A percentile compares a stretch with the other conserved stretches of the same genome.
Conservation (phyloP, 1,140 invertebrate genomes). For the Proctacanthus coquilletti region DNA sequence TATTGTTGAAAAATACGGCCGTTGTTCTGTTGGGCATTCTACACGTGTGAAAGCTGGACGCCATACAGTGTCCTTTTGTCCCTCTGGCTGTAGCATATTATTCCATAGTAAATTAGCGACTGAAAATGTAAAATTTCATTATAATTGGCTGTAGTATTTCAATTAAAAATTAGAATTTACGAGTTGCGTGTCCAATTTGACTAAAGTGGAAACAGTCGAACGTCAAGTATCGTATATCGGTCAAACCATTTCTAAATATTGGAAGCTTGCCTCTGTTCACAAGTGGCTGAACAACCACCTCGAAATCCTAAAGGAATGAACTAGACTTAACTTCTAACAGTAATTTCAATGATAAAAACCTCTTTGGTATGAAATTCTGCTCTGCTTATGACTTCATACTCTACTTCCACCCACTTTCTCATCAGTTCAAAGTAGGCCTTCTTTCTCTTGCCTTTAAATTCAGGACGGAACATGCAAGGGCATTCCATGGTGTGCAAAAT, state of each 20-base stretch:
- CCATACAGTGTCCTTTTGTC: no score
- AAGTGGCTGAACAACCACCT: conserved; percentile 43
- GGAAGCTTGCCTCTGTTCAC: conserved; percentile 29
- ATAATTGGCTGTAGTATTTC: neutral
- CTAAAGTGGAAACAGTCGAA: conserved; percentile 59
- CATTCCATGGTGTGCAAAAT: conserved; percentile 31
- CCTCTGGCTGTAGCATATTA: conserved; percentile 38
- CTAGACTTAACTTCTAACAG: no score
- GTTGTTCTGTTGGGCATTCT: no score
- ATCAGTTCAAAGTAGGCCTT: conserved; percentile 17
- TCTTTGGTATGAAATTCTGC: conserved; percentile 21
- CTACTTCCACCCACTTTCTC: conserved; percentile 12
- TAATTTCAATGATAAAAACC: conserved; percentile 8
- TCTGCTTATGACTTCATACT: conserved; percentile 23
- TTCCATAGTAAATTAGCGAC: conserved; percentile 42
- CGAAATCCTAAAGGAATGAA: conserved; percentile 43
- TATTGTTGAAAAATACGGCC: no score
- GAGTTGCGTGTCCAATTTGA: conserved; percentile 41
- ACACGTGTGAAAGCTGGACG: no score
- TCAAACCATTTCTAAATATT: conserved; percentile 19
- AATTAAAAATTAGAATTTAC: conserved; percentile 23
- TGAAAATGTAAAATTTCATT: conserved; percentile 13
- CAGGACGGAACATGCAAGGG: conserved; percentile 37
- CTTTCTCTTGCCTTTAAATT: no score
- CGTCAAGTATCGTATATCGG: conserved; percentile 44